These are phyloP conservation scores for Platycercus adscitus DNA, from an alignment of 2,113 vertebrate genomes.

Conservation along the genomic window DNA sequence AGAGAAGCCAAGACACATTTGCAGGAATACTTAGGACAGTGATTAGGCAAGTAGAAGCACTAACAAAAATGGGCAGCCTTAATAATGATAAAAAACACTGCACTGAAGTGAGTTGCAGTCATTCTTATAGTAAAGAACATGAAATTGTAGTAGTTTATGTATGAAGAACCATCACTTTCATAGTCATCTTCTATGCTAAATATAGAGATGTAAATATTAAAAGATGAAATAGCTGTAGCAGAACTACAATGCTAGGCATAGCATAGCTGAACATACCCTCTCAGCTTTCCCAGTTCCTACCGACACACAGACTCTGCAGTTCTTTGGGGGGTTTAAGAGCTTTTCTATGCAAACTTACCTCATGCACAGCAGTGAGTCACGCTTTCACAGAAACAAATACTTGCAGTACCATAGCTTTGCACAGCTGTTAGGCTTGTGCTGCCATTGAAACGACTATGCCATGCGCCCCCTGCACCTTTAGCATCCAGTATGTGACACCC, in stretches of 20 bases:
- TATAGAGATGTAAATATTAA: not conserved
- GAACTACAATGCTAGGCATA: too few relatives aligned
- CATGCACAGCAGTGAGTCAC: not conserved
- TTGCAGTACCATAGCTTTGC: not conserved
- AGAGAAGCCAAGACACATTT: constrained; percentile 40
- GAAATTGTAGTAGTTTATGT: not conserved
- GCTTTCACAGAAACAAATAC: not conserved
- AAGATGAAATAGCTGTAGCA: not conserved
- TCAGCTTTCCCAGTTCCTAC: not conserved
- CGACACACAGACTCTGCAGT: rapidly evolving
- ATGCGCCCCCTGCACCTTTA: not conserved
- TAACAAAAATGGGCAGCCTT: not conserved
- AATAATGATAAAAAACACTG: not conserved
- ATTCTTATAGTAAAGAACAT: not conserved
- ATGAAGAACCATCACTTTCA: not conserved
- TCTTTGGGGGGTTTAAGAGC: not conserved
- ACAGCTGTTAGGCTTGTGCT: not conserved
- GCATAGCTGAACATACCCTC: rapidly evolving
- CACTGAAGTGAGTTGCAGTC: rapidly evolving
- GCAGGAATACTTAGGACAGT: constrained; percentile 16
- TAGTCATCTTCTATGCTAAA: not conserved
- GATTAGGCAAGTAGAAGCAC: constrained; percentile 8
- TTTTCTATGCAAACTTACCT: not conserved
- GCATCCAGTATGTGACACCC: rapidly evolving
- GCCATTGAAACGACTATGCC: not conserved